Evolutionary conservation across 2,888 invertebrate genomes (phyloP).

Genomic region (Rhaphigaster nebulosa): DNA sequence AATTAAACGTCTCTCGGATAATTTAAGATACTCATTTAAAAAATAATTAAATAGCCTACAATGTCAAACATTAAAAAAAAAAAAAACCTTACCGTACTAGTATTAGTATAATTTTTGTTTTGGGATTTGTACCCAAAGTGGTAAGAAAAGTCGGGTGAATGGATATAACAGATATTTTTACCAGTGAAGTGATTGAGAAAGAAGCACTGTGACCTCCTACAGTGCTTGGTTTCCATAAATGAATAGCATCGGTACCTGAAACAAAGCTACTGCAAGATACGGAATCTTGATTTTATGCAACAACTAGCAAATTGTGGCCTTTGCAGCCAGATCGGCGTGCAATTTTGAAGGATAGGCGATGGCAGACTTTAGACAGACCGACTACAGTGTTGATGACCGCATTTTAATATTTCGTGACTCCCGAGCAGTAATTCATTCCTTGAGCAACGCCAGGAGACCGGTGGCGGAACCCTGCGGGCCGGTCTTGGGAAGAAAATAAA

Average conservation of each 20-base stretch:
- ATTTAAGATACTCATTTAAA: too few relatives aligned
- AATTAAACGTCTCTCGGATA: too few relatives aligned
- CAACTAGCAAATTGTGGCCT: not conserved
- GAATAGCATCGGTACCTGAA: not conserved
- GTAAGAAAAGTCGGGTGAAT: too few relatives aligned
- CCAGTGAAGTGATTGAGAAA: too few relatives aligned
- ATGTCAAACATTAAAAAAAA: too few relatives aligned
- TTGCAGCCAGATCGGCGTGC: not conserved
- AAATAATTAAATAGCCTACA: too few relatives aligned
- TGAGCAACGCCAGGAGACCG: not conserved
- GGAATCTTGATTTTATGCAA: not conserved
- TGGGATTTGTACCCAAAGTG: too few relatives aligned
- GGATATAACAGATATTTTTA: too few relatives aligned
- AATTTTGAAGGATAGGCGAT: not conserved
- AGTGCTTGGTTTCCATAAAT: not conserved
- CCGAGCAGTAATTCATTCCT: not conserved
- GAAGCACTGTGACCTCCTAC: too few relatives aligned
- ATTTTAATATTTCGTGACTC: constrained; percentile 5
- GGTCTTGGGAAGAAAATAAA: not conserved
- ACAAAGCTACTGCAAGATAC: not conserved
- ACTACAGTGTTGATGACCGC: not conserved
- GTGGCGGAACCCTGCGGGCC: not conserved
- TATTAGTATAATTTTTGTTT: too few relatives aligned
- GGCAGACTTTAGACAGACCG: not conserved
- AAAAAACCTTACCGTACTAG: too few relatives aligned